Evolutionary conservation across 2,888 invertebrate genomes (phyloP), one percentile per base, ranked within the genome.

Genomic region (Cactoblastis cactorum): DNA sequence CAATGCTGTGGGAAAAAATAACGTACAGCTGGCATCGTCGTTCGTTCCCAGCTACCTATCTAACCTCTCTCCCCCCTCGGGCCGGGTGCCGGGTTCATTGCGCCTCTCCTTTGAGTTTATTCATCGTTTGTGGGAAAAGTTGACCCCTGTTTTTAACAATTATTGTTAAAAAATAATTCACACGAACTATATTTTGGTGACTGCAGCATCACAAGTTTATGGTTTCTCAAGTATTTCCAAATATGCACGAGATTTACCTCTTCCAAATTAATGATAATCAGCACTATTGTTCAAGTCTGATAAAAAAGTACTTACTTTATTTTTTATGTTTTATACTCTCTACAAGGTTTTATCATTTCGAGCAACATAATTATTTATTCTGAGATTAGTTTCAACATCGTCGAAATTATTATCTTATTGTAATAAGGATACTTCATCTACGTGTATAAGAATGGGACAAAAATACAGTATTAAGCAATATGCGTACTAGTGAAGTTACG

Each of bases 1-100:
- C 88, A 88, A 88, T 88, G 89, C 88, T 90, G 90, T 90, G 90
- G 90, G 90, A 90, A 90, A 90, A 90, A 90, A 87, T 90, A 90
- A 90, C 90, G 90, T 90, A 84, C 90, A 89, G 88, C 89, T 87
- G 88, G 84, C 86, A 85, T 84, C 85, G 85, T 71, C 86, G 79
- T 79, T 84, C 87, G 87, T 87, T 87, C 86, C 85, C 87, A 84
- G 86, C 86, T 85, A 86, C 83, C 87, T 86, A 84, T 86, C 79
- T 75, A 74, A 69, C 79, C 77, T 74, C 83, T 74, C 83, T 81
- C 83, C 84, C 86, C 83, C 85, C 87, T 78, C 83, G 73, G 67
- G 74, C 77, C 79, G 80, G 83, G 84, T 84, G 79, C 86, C 83
- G 88, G 86, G 89, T 88, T 88, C 89, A 88, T 83, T 86, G 89